A percentile compares a stretch with the other conserved stretches of the same genome.
Evolutionary conservation across 2,113 vertebrate species (phyloP).

Genomic region (Ctenodactylus gundi): DNA sequence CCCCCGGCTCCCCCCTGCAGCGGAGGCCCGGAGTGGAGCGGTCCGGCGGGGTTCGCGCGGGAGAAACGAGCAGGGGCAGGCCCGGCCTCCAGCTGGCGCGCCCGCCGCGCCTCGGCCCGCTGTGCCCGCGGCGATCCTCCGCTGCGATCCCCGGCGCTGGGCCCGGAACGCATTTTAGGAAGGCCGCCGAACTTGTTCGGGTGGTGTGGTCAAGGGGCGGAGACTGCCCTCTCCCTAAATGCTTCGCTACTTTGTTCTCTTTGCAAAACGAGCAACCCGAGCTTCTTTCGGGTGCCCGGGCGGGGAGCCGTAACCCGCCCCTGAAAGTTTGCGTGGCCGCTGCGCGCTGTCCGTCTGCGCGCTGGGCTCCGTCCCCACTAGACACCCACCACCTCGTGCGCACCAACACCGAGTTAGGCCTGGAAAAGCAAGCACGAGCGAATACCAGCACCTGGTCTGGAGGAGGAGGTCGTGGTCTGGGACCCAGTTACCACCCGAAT

Average conservation of each 20-base stretch:
- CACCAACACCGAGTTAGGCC: background rate
- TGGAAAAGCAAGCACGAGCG: background rate
- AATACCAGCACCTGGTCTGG: background rate
- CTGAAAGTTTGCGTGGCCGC: background rate
- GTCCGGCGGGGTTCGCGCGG: constrained; percentile 71
- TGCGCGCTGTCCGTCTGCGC: no score
- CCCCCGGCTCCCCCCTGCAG: constrained; percentile 44
- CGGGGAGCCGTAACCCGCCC: background rate
- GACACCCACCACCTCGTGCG: background rate
- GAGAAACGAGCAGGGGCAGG: constrained; percentile 63
- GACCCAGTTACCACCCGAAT: background rate
- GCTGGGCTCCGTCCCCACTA: background rate
- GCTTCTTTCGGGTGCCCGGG: background rate
- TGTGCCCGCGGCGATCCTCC: background rate
- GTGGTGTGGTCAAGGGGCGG: background rate
- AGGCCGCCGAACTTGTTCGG: background rate
- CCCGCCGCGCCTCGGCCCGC: background rate
- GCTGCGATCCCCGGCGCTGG: background rate
- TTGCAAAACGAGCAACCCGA: background rate
- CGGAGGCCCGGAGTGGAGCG: constrained; percentile 69
- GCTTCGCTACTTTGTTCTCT: background rate
- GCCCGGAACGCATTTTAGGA: background rate
- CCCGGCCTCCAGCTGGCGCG: constrained; percentile 46
- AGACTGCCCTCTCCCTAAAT: background rate
- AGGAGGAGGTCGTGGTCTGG: background rate